Evolutionary conservation across 2,888 invertebrate species (phyloP).

Genomic region (Drosophila falleni): DNA sequence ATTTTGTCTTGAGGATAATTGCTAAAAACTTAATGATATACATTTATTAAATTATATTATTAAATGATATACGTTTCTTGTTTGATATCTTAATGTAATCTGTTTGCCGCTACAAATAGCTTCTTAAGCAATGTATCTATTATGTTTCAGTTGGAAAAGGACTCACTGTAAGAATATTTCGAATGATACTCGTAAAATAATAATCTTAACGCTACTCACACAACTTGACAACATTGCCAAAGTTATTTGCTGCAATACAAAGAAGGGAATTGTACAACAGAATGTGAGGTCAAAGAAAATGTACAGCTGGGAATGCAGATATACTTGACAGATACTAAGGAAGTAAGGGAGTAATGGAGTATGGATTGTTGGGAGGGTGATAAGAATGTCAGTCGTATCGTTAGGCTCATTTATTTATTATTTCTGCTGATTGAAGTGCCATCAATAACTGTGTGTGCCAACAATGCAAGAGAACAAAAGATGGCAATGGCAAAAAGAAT

Average conservation of each 20-base stretch:
- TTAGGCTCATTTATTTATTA: constrained; percentile 78
- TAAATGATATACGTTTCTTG: no score
- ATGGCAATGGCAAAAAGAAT: background rate
- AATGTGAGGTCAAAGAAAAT: constrained; percentile 32
- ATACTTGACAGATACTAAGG: constrained; percentile 1
- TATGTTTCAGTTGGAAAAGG: background rate
- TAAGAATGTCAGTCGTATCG: constrained; percentile 55
- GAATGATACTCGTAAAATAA: constrained; percentile 12
- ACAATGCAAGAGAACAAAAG: constrained; percentile 51
- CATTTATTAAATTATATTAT: no score
- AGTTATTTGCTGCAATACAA: constrained; percentile 52
- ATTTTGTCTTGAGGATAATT: no score
- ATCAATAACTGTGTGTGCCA: constrained; percentile 67
- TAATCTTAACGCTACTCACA: constrained; percentile 21
- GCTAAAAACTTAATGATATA: no score
- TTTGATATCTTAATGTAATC: no score
- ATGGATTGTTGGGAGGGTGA: constrained; percentile 24
- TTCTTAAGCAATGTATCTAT: background rate
- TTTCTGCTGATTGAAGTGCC: constrained; percentile 75
- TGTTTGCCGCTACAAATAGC: background rate
- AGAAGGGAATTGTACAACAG: constrained; percentile 40
- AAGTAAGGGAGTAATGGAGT: background rate
- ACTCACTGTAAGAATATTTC: background rate
- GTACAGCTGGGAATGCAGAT: constrained; percentile 13
- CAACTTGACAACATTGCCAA: constrained; percentile 26